Percentiles rank a stretch among this genome's conserved stretches.
phyloP scores from a whole-genome alignment of 2,888 invertebrate genomes.

The Acronicta psi region DNA sequence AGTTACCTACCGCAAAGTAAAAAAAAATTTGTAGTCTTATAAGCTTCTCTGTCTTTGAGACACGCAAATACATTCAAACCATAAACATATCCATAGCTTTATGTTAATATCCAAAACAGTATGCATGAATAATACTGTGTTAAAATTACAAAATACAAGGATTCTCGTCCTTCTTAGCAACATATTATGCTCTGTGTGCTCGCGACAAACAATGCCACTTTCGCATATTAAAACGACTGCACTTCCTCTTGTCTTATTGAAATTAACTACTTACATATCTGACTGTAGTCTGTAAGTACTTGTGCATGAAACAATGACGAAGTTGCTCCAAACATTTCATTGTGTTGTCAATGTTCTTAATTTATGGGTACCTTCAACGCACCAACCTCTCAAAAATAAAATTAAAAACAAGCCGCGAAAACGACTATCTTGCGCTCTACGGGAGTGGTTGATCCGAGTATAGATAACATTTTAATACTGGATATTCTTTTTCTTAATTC shows the following conservation, averaged over 20 bases:
- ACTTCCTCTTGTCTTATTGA: slow-evolving; percentile 37
- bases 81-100: slow-evolving; percentile 9
- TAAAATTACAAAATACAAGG: slow-evolving; percentile 11
- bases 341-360: slow-evolving; percentile 35
- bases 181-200: slow-evolving; percentile 13
- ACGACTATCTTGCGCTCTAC: too few relatives aligned
- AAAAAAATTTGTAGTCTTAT: background rate
- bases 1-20: background rate
- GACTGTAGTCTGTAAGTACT: too few relatives aligned
- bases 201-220: slow-evolving; percentile 26
- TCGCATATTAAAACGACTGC: slow-evolving; percentile 40
- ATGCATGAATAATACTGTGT: slow-evolving; percentile 4
- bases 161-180: slow-evolving; percentile 2
- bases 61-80: slow-evolving; percentile 4
- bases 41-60: background rate
- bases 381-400: background rate
- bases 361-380: slow-evolving; percentile 22
- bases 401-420: background rate
- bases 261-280: slow-evolving; percentile 26
- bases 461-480: too few relatives aligned
- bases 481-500: too few relatives aligned
- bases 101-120: slow-evolving; percentile 14
- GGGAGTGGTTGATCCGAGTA: too few relatives aligned
- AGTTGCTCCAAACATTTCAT: slow-evolving; percentile 28
- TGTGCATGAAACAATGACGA: slow-evolving; percentile 22